Percentiles rank a stretch among this genome's conserved stretches.
Evolutionary conservation across 2,113 vertebrate genomes (phyloP).

Genomic region (Picathartes gymnocephalus): DNA sequence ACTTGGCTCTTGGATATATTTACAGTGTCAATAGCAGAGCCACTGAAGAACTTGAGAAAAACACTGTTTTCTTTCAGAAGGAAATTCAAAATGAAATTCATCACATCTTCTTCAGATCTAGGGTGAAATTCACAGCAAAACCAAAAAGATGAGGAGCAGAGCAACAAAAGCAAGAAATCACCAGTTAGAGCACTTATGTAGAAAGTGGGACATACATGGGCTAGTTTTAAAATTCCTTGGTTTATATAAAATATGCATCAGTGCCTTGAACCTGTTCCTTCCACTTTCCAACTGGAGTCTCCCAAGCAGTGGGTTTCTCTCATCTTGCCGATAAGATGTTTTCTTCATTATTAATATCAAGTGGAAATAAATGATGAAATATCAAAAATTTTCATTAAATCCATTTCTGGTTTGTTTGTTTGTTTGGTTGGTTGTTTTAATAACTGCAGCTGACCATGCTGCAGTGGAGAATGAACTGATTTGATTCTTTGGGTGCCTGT

Average conservation of each 20-base stretch:
- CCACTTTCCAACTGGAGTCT: not conserved
- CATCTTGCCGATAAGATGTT: rapidly evolving
- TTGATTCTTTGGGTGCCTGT: not conserved
- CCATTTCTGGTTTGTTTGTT: not conserved
- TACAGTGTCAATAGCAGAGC: not conserved
- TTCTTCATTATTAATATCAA: not conserved
- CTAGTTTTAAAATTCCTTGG: not conserved
- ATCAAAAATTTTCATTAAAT: not conserved
- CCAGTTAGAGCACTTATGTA: not conserved
- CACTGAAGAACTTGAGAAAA: not conserved
- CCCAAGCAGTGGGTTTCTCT: not conserved
- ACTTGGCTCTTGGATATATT: not conserved
- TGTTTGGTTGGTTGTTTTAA: not conserved
- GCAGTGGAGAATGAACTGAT: not conserved
- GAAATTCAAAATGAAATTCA: not conserved
- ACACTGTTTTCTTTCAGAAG: not conserved
- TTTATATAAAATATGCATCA: not conserved
- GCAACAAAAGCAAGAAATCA: not conserved
- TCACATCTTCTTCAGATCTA: not conserved
- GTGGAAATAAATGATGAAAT: not conserved
- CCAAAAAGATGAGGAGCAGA: not conserved
- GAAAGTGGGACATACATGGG: not conserved
- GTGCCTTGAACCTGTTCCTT: not conserved
- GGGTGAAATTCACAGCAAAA: not conserved
- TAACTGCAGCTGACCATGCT: not conserved